Conservation (phyloP, 2,797 vertebrate species). For the Tenualosa thibaudeaui region DNA sequence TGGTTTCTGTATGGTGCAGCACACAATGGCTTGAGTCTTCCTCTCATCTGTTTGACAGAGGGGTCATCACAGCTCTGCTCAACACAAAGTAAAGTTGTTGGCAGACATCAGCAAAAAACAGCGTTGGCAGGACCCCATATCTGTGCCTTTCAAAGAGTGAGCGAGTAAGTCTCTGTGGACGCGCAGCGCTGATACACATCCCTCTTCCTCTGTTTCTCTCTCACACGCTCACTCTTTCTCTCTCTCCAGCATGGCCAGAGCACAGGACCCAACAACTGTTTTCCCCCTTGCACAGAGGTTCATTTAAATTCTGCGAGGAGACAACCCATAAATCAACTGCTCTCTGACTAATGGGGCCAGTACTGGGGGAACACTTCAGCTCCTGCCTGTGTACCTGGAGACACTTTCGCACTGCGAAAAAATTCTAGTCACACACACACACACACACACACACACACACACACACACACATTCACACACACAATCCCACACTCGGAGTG, state of each 20-base stretch:
- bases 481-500: conserved; percentile 7
- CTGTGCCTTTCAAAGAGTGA: conserved; percentile 13
- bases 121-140: conserved; percentile 24
- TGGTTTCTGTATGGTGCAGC: not conserved
- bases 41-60: not conserved
- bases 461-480: not conserved
- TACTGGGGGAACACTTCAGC: conserved; percentile 71
- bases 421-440: conserved; percentile 51
- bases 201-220: conserved; percentile 15
- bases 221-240: conserved; percentile 35
- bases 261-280: conserved; percentile 34
- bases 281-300: conserved; percentile 68
- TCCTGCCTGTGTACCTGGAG: conserved; percentile 72
- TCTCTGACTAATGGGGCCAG: conserved; percentile 82
- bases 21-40: not conserved
- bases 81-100: conserved; percentile 1
- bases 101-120: not conserved
- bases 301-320: conserved; percentile 81
- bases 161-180: conserved; percentile 32
- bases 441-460: conserved; percentile 25
- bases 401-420: conserved; percentile 68
- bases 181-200: conserved; percentile 26
- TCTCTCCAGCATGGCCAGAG: conserved; percentile 50
- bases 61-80: not conserved
- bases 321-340: conserved; percentile 82